A percentile compares a stretch with the other conserved stretches of the same genome.
phyloP scores from a whole-genome alignment of 2,113 vertebrate species.

The Pica pica region DNA sequence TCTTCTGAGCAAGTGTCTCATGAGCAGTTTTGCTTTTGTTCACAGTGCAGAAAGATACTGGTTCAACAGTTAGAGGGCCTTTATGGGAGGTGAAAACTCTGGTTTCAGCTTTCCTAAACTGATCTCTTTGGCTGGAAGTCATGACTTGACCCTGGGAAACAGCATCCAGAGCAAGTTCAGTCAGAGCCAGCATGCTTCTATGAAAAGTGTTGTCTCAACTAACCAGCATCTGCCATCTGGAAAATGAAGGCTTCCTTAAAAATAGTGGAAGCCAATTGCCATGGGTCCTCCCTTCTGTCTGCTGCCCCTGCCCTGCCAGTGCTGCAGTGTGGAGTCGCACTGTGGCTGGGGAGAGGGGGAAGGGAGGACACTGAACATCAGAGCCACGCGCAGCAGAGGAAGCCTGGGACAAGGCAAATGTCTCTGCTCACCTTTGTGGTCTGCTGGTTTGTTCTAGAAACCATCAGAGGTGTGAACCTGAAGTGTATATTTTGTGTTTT shows the following conservation, averaged over 20 bases:
- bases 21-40: neutral
- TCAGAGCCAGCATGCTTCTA: neutral
- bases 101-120: neutral
- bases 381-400: neutral
- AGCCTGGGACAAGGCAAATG: neutral
- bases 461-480: neutral
- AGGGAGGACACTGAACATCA: neutral
- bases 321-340: neutral
- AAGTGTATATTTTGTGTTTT: neutral
- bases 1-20: neutral
- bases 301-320: neutral
- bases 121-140: neutral
- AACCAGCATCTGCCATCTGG: neutral
- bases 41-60: neutral
- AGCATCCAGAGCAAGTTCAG: neutral
- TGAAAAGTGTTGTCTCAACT: neutral
- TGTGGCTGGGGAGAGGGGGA: neutral
- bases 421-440: neutral
- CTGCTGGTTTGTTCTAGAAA: neutral
- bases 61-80: neutral
- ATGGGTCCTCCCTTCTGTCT: neutral
- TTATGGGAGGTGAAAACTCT: neutral
- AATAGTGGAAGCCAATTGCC: neutral
- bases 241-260: neutral
- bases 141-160: neutral